phyloP scores from a whole-genome alignment of 2,113 vertebrate species.

The Solea solea region DNA sequence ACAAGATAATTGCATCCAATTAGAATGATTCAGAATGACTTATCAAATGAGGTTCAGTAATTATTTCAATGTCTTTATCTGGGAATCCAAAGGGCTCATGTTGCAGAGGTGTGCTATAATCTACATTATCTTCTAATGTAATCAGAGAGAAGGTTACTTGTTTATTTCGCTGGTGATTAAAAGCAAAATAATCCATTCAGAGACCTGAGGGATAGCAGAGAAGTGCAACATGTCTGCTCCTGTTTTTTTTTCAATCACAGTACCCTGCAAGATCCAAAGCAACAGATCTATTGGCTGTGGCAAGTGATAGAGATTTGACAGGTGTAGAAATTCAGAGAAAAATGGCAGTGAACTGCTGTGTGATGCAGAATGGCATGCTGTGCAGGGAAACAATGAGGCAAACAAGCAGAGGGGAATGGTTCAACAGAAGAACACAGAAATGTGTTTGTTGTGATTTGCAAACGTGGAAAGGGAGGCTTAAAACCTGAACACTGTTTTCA shows the following conservation, averaged over 20 bases:
- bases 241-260: conserved; percentile 24
- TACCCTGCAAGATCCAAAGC: not conserved
- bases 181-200: conserved; percentile 3
- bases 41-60: conserved; percentile 48
- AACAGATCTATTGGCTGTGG: not conserved
- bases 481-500: no score
- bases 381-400: not conserved
- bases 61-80: conserved; percentile 58
- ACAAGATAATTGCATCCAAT: conserved; percentile 18
- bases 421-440: not conserved
- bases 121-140: conserved; percentile 44
- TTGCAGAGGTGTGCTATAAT: conserved; percentile 41
- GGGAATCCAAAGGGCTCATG: conserved; percentile 46
- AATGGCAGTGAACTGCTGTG: not conserved
- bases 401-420: not conserved
- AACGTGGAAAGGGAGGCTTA: not conserved
- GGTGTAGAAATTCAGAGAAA: not conserved
- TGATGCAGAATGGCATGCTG: not conserved
- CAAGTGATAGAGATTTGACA: not conserved
- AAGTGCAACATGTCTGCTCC: conserved; percentile 26
- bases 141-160: conserved; percentile 33
- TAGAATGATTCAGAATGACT: conserved; percentile 29
- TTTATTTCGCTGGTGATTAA: conserved; percentile 28
- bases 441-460: not conserved
- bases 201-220: not conserved